These are phyloP conservation scores for Theristicus caerulescens DNA, from an alignment of 2,113 vertebrate genomes.

Conservation along the genomic window DNA sequence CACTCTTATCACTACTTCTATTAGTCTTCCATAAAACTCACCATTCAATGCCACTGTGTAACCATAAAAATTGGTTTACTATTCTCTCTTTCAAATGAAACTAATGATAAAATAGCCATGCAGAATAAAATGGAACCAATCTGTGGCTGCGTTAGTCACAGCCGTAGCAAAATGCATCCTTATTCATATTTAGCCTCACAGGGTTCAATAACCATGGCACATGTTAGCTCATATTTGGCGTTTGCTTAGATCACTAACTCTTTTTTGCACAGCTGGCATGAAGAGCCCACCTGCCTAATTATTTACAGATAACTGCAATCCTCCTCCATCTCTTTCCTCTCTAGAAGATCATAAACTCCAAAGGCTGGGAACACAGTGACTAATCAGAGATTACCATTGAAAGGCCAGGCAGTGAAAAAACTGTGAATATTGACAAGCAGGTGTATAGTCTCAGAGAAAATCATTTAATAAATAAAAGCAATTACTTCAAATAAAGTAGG, in stretches of 20 bases:
- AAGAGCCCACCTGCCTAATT: conserved; percentile 15
- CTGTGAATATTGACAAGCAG: neutral
- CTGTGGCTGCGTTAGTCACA: neutral
- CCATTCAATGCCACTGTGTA: neutral
- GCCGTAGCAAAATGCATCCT: neutral
- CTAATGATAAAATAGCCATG: neutral
- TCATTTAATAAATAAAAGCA: neutral
- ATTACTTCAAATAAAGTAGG: neutral
- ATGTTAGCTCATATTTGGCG: neutral
- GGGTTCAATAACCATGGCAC: neutral
- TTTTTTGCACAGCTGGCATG: neutral
- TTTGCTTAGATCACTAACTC: neutral
- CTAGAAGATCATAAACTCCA: neutral
- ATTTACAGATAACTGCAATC: neutral
- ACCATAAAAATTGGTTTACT: neutral
- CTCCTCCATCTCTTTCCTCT: neutral
- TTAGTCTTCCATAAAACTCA: neutral
- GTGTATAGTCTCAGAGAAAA: neutral
- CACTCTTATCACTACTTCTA: neutral
- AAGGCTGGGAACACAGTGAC: neutral
- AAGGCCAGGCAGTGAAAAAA: neutral
- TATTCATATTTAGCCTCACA: neutral
- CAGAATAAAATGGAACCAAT: neutral
- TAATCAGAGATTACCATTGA: neutral
- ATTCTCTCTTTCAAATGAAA: neutral